Conservation (phyloP, 2,113 vertebrate species). For the Platycercus adscitus region DNA sequence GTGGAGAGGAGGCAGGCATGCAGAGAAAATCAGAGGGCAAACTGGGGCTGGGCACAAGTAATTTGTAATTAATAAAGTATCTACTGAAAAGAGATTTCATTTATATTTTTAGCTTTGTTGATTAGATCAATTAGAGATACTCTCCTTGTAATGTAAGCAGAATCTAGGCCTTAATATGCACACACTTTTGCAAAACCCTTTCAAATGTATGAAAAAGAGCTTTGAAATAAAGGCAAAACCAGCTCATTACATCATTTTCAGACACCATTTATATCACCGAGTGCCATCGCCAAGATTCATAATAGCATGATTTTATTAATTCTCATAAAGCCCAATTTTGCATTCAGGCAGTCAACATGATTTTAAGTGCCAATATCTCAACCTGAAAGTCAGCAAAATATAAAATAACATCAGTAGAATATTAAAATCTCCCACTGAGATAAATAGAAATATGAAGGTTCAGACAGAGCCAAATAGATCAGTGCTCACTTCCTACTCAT, state of each 20-base stretch:
- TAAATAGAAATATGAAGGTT: constrained; percentile 63
- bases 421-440: constrained; percentile 71
- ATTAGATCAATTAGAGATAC: background rate
- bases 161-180: background rate
- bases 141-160: background rate
- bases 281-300: background rate
- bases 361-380: constrained; percentile 64
- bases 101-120: background rate
- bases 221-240: background rate
- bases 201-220: background rate
- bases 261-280: constrained; percentile 13
- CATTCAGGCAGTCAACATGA: constrained; percentile 47
- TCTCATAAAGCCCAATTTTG: constrained; percentile 47
- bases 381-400: constrained; percentile 64
- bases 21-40: background rate
- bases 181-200: background rate
- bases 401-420: constrained; percentile 63
- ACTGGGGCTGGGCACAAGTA: background rate
- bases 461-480: constrained; percentile 61
- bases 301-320: constrained; percentile 59
- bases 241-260: constrained; percentile 41
- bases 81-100: background rate
- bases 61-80: background rate
- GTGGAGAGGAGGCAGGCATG: background rate
- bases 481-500: constrained; percentile 51